A percentile compares a stretch with the other conserved stretches of the same genome.
Evolutionary conservation across 2,113 vertebrate genomes (phyloP).

Genomic region (Meriones unguiculatus): DNA sequence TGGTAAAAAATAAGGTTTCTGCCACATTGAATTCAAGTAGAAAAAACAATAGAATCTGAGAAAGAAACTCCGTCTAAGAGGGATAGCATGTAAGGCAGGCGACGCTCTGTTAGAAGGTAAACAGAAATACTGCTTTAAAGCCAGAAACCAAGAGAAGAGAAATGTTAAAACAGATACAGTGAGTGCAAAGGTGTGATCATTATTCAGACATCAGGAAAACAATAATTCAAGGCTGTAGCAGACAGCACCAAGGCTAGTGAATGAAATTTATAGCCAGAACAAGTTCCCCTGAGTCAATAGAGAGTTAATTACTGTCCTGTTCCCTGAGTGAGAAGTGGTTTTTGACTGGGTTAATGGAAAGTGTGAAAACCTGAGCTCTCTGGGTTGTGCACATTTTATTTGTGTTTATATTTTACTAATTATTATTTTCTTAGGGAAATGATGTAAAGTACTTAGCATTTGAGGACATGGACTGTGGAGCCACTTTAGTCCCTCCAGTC

Average conservation of each 20-base stretch:
- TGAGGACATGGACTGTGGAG: background rate
- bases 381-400: background rate
- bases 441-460: background rate
- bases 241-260: background rate
- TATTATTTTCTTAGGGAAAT: constrained; percentile 30
- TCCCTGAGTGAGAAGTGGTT: background rate
- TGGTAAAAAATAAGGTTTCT: background rate
- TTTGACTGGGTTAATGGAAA: background rate
- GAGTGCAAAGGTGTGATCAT: background rate
- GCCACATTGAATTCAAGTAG: background rate
- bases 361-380: background rate
- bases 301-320: background rate
- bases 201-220: background rate
- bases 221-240: background rate
- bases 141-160: background rate
- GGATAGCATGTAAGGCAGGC: background rate
- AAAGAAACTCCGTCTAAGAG: background rate
- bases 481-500: too few species aligned
- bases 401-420: background rate
- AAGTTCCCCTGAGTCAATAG: background rate
- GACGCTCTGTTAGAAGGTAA: background rate
- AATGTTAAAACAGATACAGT: background rate
- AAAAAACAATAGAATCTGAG: background rate
- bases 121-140: background rate
- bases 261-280: background rate